Evolutionary conservation across 92 coral and sea anemone species (phyloP), one percentile per base, ranked within the genome.

Genomic region (Ricordea florida): DNA sequence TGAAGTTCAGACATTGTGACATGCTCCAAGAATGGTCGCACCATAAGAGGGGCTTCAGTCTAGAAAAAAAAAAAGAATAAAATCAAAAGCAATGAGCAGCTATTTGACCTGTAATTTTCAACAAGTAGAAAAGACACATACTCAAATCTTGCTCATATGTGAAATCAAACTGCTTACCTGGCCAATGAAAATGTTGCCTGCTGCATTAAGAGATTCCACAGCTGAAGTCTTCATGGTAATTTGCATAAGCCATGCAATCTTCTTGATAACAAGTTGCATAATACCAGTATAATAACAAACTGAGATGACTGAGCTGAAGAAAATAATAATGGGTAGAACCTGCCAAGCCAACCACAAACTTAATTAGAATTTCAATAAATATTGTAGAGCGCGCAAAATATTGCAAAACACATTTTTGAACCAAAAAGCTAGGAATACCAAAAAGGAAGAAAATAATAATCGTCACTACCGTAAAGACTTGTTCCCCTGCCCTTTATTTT

Each of bases 191-290:
- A 93, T 85, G 57, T 93, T 93, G 2, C 96, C 93, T 15, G 98
- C 98, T 5, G 98, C 94, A 80, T 82, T 85, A 10, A 93, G 82
- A 37, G 96, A 87, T 67, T 93, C 98, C 2, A 93, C 98, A 9
- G 85, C 98, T 41, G 91, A 83, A 15, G 91, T 90, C 55, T 78
- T 78, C 92, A 93, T 89, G 37, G 98, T 93, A 15, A 81, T 67
- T 80, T 93, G 98, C 98, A 93, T 93, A 14, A 93, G 84, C 98
- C 98, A 93, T 3, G 98, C 98, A 42, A 93, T 69, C 59, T 93
- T 93, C 44, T 89, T 76, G 62, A 93, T 93, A 11, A 93, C 3
- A 10, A 93, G 78, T 16, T 89, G 92, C 93, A 93, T 91, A 21
- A 87, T 69, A 1, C 98, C 98, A 57, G 81, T 42, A 60, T 87